Percentiles rank a stretch among this genome's conserved stretches.
These are phyloP conservation scores for Penaeus japonicus DNA, from an alignment of 1,140 invertebrate genomes.

Conservation along the genomic window DNA sequence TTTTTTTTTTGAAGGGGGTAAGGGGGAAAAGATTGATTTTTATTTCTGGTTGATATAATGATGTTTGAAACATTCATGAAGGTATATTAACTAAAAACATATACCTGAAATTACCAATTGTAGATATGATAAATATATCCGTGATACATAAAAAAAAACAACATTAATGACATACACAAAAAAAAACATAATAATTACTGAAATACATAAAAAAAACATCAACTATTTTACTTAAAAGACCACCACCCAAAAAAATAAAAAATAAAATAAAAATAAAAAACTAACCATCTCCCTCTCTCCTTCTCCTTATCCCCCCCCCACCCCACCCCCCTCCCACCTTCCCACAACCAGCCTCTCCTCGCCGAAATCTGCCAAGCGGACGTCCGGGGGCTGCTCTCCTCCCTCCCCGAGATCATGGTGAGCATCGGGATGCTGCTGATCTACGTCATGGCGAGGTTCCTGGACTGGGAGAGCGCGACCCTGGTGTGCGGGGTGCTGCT, in stretches of 20 bases:
- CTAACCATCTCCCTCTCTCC: neutral
- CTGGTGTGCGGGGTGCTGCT: conserved; percentile 55
- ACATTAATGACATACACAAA: no score
- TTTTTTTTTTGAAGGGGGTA: no score
- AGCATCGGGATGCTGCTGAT: conserved; percentile 47
- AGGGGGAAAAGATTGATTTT: no score
- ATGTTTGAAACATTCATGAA: no score
- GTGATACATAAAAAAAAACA: no score
- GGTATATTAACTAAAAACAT: no score
- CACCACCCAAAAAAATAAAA: neutral
- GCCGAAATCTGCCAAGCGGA: conserved; percentile 51
- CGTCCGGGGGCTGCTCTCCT: conserved; percentile 52
- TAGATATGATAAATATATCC: no score
- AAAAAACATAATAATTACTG: no score
- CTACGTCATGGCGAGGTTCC: conserved; percentile 48
- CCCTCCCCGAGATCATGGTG: conserved; percentile 52
- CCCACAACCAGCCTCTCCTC: conserved; percentile 40
- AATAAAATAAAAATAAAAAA: neutral
- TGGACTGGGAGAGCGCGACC: conserved; percentile 54
- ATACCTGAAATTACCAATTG: no score
- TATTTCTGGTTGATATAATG: no score
- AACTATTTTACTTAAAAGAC: no score
- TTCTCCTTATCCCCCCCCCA: neutral
- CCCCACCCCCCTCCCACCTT: neutral
- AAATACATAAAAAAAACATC: no score